Percentiles rank a stretch among this genome's conserved stretches.
These are phyloP conservation scores for Notechis scutatus DNA, from an alignment of 2,113 vertebrate species.

Conservation along the genomic window DNA sequence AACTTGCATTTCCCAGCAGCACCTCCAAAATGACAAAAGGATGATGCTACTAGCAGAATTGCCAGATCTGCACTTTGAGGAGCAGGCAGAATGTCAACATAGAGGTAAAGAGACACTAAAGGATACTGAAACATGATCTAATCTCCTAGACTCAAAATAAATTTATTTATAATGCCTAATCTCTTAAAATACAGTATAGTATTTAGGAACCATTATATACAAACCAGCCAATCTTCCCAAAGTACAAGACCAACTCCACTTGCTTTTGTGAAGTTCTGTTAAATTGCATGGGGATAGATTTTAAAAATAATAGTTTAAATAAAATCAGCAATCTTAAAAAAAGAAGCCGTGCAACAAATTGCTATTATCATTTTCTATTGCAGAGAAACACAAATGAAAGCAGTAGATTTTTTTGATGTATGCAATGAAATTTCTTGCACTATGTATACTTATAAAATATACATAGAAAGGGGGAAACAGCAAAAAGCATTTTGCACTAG, in stretches of 20 bases:
- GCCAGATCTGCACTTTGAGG: constrained; percentile 17
- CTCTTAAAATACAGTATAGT: background rate
- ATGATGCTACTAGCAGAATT: constrained; percentile 9
- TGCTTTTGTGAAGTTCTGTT: background rate
- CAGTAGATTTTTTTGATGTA: constrained; percentile 55
- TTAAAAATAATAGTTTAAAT: background rate
- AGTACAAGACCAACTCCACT: background rate
- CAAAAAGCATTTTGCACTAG: constrained; percentile 28
- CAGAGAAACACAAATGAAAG: constrained; percentile 56
- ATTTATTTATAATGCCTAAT: constrained; percentile 17
- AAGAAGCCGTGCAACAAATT: constrained; percentile 37
- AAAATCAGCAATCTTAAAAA: constrained; percentile 20
- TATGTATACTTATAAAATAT: constrained; percentile 70
- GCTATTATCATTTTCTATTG: constrained; percentile 20
- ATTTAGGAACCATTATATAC: background rate
- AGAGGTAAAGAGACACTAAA: constrained; percentile 1
- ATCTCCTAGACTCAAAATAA: background rate
- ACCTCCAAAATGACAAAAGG: background rate
- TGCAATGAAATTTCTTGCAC: constrained; percentile 57
- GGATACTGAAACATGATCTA: background rate
- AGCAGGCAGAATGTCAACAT: background rate
- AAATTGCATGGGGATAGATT: constrained; percentile 16
- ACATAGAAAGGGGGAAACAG: constrained; percentile 58
- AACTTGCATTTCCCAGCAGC: constrained; percentile 4
- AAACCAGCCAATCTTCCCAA: background rate